Percentiles rank a stretch among this genome's conserved stretches.
These are phyloP conservation scores for Stenchaetothrips biformis DNA, from an alignment of 2,888 invertebrate genomes.

Conservation along the genomic window DNA sequence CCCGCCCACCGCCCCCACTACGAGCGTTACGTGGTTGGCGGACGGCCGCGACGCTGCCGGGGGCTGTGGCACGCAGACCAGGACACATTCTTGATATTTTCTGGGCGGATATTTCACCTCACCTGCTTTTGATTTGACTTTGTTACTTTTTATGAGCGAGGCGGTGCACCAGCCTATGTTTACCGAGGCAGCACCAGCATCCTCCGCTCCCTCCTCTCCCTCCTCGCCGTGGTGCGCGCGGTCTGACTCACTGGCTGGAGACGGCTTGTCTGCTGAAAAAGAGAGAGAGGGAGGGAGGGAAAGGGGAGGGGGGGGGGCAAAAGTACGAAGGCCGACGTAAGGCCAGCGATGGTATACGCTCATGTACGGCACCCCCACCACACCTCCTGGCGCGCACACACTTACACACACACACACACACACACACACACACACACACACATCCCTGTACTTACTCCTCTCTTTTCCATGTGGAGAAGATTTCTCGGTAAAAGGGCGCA, in stretches of 20 bases:
- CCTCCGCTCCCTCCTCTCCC: not conserved
- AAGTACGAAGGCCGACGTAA: not conserved
- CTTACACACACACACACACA: constrained; percentile 9
- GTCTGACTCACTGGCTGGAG: constrained; percentile 17
- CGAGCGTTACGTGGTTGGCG: too few species aligned
- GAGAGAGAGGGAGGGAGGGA: not conserved
- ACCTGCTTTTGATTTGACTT: constrained; percentile 13
- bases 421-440: constrained; percentile 15
- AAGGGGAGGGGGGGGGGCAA: not conserved
- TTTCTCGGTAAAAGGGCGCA: constrained; percentile 20
- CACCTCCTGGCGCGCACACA: too few species aligned
- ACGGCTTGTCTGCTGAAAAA: constrained; percentile 6
- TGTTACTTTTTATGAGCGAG: constrained; percentile 21
- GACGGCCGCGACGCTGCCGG: too few species aligned
- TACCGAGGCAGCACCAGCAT: not conserved
- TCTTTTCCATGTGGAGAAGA: constrained; percentile 24
- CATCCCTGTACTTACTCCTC: not conserved
- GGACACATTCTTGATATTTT: constrained; percentile 21
- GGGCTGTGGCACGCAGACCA: not conserved
- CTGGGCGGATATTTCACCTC: constrained; percentile 3
- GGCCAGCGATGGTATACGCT: not conserved
- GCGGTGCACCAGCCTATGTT: not conserved
- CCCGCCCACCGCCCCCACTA: too few species aligned
- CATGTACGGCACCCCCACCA: not conserved
- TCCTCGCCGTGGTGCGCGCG: not conserved